These are phyloP conservation scores for Chunga burmeisteri DNA, from an alignment of 2,113 vertebrate genomes.

Conservation along the genomic window DNA sequence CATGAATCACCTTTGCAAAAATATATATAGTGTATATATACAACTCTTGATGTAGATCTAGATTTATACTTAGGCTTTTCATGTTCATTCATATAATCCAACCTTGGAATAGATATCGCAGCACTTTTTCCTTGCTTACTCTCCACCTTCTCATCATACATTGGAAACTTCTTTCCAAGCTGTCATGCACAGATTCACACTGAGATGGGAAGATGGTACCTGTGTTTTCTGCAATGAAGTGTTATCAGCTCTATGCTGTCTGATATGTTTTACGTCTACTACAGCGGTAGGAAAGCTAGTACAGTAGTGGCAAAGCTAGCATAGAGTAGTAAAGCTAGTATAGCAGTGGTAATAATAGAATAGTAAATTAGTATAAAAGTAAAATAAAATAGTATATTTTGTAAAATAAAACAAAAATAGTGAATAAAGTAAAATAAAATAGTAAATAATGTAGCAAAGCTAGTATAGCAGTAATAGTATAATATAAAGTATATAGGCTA, in stretches of 20 bases:
- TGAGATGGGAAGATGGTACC: not conserved
- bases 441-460: not conserved
- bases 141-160: not conserved
- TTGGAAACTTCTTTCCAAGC: not conserved
- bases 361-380: not conserved
- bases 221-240: not conserved
- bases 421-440: not conserved
- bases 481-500: not conserved
- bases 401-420: not conserved
- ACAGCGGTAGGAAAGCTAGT: not conserved
- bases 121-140: not conserved
- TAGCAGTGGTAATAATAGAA: not conserved
- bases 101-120: not conserved
- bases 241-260: not conserved
- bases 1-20: not conserved
- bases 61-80: not conserved
- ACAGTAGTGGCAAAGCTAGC: not conserved
- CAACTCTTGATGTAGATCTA: not conserved
- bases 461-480: not conserved
- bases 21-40: not conserved
- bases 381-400: not conserved
- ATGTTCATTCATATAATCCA: not conserved
- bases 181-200: not conserved
- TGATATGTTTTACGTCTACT: not conserved
- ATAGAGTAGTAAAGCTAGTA: not conserved